A percentile compares a stretch with the other conserved stretches of the same genome.
These are phyloP conservation scores for Nineta flava DNA, from an alignment of 2,888 invertebrate species.

Conservation along the genomic window DNA sequence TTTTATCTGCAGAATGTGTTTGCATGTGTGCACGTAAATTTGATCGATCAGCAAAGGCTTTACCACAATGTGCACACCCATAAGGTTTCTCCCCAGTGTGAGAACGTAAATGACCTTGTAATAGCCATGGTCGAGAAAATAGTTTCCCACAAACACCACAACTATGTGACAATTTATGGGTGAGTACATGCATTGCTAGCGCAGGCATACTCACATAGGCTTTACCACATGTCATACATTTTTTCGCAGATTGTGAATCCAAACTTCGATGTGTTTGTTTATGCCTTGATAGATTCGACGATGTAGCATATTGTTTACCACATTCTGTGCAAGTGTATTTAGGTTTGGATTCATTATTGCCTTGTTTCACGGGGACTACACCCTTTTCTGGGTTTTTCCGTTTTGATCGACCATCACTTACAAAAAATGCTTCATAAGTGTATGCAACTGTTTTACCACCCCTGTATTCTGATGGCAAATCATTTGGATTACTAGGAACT, in stretches of 20 bases:
- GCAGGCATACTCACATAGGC: slow-evolving; percentile 97
- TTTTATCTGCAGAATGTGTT: slow-evolving; percentile 82
- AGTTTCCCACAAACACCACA: slow-evolving; percentile 88
- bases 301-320: slow-evolving; percentile 82
- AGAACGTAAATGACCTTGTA: slow-evolving; percentile 71
- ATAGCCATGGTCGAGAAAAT: slow-evolving; percentile 91
- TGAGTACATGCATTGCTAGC: slow-evolving; percentile 80
- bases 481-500: slow-evolving; percentile 5
- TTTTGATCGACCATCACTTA: slow-evolving; percentile 77
- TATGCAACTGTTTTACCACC: slow-evolving; percentile 65
- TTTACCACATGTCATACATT: slow-evolving; percentile 88
- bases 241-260: slow-evolving; percentile 85
- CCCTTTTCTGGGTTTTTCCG: slow-evolving; percentile 30
- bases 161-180: slow-evolving; percentile 82
- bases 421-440: slow-evolving; percentile 84
- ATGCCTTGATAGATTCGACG: slow-evolving; percentile 74
- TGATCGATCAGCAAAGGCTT: slow-evolving; percentile 86
- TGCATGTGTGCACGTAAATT: slow-evolving; percentile 90
- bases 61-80: slow-evolving; percentile 86
- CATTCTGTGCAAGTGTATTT: slow-evolving; percentile 74
- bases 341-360: slow-evolving; percentile 20
- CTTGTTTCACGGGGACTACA: slow-evolving; percentile 4
- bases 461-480: slow-evolving; percentile 16
- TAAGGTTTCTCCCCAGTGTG: slow-evolving; percentile 92
- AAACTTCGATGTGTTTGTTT: slow-evolving; percentile 85